Evolutionary conservation across 2,797 vertebrate species (phyloP).

Genomic region (Margarornis squamiger): DNA sequence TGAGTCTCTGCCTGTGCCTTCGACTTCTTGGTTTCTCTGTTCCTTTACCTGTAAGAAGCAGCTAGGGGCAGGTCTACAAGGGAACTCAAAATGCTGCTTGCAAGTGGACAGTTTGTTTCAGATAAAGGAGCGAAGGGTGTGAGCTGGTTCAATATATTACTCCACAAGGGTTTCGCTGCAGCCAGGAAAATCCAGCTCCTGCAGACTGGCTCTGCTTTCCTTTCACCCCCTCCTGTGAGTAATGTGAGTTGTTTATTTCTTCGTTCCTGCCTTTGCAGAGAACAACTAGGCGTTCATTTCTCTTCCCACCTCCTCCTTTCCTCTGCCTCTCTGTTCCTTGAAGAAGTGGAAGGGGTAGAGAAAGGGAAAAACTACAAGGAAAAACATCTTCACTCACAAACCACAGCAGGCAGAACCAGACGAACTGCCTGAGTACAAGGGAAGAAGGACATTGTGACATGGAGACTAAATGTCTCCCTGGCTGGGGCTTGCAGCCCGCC

Average conservation of each 20-base stretch:
- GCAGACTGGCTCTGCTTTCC: slow-evolving; percentile 26
- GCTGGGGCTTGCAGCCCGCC: background rate
- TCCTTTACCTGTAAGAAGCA: background rate
- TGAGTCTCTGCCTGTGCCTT: background rate
- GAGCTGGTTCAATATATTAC: background rate
- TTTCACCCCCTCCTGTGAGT: slow-evolving; percentile 47
- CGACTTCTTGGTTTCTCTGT: background rate
- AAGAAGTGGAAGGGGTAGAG: background rate
- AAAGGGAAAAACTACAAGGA: background rate
- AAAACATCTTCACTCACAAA: background rate
- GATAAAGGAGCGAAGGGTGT: background rate
- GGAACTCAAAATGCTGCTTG: background rate
- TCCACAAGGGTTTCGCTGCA: background rate
- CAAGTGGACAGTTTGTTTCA: background rate
- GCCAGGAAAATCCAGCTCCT: slow-evolving; percentile 49
- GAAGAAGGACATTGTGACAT: background rate
- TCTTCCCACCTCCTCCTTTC: background rate
- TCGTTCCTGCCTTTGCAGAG: slow-evolving; percentile 6
- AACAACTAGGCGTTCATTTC: slow-evolving; percentile 28
- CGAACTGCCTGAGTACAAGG: accelerated
- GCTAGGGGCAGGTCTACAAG: accelerated
- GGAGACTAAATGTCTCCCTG: background rate
- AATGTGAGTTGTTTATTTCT: slow-evolving; percentile 59
- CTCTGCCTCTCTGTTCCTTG: background rate
- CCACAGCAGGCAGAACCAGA: background rate